Base-by-base conservation (phyloP, 2,797 vertebrate species). In the Phrynocephalus vlangalii region DNA sequence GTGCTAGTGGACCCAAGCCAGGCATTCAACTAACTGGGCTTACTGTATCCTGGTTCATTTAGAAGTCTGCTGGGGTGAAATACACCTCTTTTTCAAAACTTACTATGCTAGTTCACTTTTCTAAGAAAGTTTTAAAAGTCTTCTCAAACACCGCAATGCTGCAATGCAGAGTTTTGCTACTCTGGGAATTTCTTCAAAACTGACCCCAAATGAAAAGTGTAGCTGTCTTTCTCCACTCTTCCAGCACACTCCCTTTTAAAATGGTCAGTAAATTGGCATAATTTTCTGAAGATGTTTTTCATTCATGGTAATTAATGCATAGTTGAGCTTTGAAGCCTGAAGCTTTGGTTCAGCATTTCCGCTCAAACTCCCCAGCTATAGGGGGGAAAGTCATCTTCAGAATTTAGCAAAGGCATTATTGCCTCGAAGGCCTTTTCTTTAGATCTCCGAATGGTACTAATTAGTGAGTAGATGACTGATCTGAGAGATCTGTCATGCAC, bases 381-480 rank as follows among this genome's bases (percentile, higher is more conserved):
- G 8, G 38, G 26, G 79, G 86, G 85, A 56, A 67, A 78, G 30
- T 56, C 70, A 85, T 60, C 30, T 75, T 52, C 72, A 63, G 70
- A 87, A 90, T 88, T 91, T 81, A 78, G 52, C 87, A 88, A 88
- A 85, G 78, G 83, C 87, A 88, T 85, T 78, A 33, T 56, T 93
- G 28, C 71, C 91, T 93, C 24, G 0, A 67, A 91, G 72, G 60
- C 63, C 88, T 94, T 91, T 88, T 78, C 84, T 91, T 90, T 67
- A 87, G 33, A 71, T 92, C 85, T 93, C 86, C 91, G 78, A 81
- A 90, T 28, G 22, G 2, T 86, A 81, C 78, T 93, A 91, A 92
- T 93, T 92, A 80, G 86, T 79, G 91, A 52, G 78, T 66, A 82
- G 91, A 88, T 93, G 90, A 93, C 68, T 93, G 82, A 83, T 86